phyloP scores from a whole-genome alignment of 2,888 invertebrate genomes.

The Abrostola triplasia region DNA sequence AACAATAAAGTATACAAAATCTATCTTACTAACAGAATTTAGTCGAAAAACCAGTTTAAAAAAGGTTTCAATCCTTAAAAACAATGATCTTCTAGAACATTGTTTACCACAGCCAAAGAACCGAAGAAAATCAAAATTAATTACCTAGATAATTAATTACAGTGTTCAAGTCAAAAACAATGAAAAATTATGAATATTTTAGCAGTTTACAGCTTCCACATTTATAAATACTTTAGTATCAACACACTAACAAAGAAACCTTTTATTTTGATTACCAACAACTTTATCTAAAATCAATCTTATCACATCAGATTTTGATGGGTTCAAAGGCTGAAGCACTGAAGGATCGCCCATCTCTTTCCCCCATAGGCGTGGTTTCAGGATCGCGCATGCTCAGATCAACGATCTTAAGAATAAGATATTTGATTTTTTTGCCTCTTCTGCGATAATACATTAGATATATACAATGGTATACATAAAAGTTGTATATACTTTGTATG shows the following conservation, averaged over 20 bases:
- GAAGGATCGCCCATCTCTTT: conserved; percentile 76
- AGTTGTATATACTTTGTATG: conserved; percentile 56
- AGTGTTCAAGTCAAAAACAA: background rate
- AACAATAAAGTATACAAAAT: too few relatives aligned
- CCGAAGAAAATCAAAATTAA: background rate
- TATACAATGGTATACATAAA: conserved; percentile 65
- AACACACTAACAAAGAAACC: conserved; percentile 40
- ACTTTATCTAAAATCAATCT: conserved; percentile 80
- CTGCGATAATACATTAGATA: conserved; percentile 71
- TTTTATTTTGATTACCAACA: conserved; percentile 72
- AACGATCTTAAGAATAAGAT: conserved; percentile 84
- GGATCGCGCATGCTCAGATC: conserved; percentile 77
- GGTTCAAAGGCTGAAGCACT: conserved; percentile 60
- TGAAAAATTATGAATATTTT: background rate
- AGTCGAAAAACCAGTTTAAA: background rate
- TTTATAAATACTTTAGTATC: background rate
- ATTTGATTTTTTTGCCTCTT: conserved; percentile 72
- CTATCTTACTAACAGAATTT: too few relatives aligned
- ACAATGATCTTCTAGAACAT: background rate
- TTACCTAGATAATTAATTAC: conserved; percentile 5
- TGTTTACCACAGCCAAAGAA: background rate
- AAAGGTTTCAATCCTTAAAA: background rate
- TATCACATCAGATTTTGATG: conserved; percentile 69
- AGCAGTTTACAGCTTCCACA: background rate
- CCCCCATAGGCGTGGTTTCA: conserved; percentile 77